These are phyloP conservation scores for Aplodontia rufa DNA, from an alignment of 2,113 vertebrate genomes.

Conservation along the genomic window DNA sequence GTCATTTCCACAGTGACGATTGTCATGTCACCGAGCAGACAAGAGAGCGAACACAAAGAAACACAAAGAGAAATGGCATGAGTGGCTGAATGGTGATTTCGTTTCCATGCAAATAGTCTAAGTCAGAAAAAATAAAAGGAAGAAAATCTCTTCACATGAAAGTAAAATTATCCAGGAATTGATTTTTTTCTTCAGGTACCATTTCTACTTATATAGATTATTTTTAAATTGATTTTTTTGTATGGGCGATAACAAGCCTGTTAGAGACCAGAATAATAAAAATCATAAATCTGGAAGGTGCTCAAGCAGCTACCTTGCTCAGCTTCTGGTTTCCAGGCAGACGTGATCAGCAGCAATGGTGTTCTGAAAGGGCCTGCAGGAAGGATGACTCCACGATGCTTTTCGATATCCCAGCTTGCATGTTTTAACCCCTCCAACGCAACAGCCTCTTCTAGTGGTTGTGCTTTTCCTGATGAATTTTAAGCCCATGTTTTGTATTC, in stretches of 20 bases:
- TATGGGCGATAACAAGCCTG: neutral
- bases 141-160: neutral
- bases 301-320: conserved; percentile 46
- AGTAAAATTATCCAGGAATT: conserved; percentile 31
- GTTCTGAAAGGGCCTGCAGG: neutral
- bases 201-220: conserved; percentile 35
- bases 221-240: conserved; percentile 24
- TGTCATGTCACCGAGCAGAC: conserved; percentile 6
- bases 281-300: conserved; percentile 26
- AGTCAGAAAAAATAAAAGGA: conserved; percentile 46
- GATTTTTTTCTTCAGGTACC: neutral
- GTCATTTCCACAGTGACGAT: conserved; percentile 15
- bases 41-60: neutral
- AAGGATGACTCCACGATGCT: neutral
- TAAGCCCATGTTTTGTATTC: conserved; percentile 65
- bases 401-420: neutral
- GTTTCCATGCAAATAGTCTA: neutral
- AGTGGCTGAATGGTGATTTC: neutral
- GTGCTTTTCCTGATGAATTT: conserved; percentile 50
- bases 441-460: neutral
- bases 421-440: neutral
- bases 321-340: conserved; percentile 22
- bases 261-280: conserved; percentile 31
- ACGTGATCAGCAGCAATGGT: neutral
- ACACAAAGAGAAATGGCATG: neutral